Base-by-base conservation (phyloP, 2,113 vertebrate genomes). In the Tringa solitaria region DNA sequence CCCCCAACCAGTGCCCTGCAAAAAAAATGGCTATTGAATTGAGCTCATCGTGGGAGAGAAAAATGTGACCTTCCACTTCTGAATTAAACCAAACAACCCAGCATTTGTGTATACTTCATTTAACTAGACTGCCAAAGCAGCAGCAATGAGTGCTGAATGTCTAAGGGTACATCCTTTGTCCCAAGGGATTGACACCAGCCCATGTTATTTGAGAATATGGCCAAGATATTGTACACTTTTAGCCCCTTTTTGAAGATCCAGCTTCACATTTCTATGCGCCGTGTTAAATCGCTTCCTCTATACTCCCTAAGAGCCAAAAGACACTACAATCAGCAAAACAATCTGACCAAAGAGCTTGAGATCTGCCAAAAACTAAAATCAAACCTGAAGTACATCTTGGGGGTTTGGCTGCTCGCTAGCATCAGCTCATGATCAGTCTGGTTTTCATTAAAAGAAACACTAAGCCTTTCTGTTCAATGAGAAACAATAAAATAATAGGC, bases 361-460 rank as follows among this genome's bases (percentile, higher is more conserved):
- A 83, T 24, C 59, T 89, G 81, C 12, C 78, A 93, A 92, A 80
- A 16, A 32, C 28, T 45, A 65, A 65, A 65, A 45, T 43, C 63
- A 65, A 65, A 46, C 78, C 19, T 60, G 53, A 75, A 70, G 76
- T 54, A 72, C 86, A 87, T 3, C 26, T 23, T 81, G 35, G 10
- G 21, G 56, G 43, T 76, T 75, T 84, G 76, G 54, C 73, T 87
- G 69, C 61, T 82, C 61, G 82, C 90, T 72, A 81, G 16, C 41
- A 69, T 75, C 61, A 73, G 72, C 39, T 57, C 60, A 70, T 6
- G 3, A 91, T 91, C 85, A 83, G 35, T 68, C 41, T 70, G 63
- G 80, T 93, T 77, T 96, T 96, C 89, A 74, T 95, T 92, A 60
- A 65, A 33, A 73, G 75, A 85, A 65, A 94, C 68, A 93, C 22